Evolutionary conservation across 2,888 invertebrate genomes (phyloP).

Genomic region (Polydrusus tereticollis): DNA sequence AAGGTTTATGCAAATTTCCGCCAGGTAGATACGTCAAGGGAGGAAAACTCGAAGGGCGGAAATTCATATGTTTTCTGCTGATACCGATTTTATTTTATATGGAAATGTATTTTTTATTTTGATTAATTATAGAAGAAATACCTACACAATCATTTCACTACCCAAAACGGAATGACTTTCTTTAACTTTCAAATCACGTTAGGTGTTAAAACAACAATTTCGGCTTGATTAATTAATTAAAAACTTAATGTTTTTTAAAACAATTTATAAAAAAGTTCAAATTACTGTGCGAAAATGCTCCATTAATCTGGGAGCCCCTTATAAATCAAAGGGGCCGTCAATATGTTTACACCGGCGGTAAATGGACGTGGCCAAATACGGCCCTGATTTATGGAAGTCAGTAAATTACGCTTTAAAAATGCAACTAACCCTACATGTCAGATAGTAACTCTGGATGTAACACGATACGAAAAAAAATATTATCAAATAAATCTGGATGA

Average conservation of each 20-base stretch:
- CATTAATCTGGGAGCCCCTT: conserved; percentile 13
- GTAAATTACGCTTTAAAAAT: conserved; percentile 47
- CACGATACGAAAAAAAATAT: conserved; percentile 25
- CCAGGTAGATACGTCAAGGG: conserved; percentile 11
- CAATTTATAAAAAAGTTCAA: background rate
- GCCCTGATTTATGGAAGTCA: conserved; percentile 41
- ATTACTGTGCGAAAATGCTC: conserved; percentile 1
- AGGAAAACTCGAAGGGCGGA: conserved; percentile 11
- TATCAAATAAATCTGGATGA: conserved; percentile 24
- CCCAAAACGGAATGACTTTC: too few species aligned
- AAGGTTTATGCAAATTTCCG: conserved; percentile 17
- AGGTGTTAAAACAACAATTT: too few species aligned
- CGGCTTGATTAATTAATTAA: too few species aligned
- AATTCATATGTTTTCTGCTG: conserved; percentile 11
- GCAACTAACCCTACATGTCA: conserved; percentile 37
- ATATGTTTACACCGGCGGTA: conserved; percentile 49
- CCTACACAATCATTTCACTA: too few species aligned
- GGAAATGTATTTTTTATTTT: conserved; percentile 8
- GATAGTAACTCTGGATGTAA: conserved; percentile 31
- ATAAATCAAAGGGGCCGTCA: conserved; percentile 47
- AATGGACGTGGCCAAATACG: conserved; percentile 44
- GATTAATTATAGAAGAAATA: background rate
- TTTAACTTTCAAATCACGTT: too few species aligned
- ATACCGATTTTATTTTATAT: conserved; percentile 7
- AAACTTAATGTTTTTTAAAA: too few species aligned